Conservation (phyloP, 2,797 vertebrate species). For the Pseudochaenichthys georgianus region DNA sequence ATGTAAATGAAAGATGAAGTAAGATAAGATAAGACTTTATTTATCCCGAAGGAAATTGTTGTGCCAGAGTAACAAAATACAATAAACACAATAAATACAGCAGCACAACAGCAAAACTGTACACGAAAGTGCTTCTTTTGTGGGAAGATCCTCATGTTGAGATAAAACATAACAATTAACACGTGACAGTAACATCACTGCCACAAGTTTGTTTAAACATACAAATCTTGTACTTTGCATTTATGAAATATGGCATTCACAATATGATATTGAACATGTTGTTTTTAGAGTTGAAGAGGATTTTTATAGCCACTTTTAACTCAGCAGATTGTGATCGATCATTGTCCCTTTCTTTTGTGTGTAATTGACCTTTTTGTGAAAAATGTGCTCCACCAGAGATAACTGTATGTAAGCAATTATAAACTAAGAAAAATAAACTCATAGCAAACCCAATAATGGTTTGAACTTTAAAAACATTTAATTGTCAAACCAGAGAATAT, state of each 20-base stretch:
- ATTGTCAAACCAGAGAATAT: background rate
- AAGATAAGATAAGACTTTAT: too few relatives aligned
- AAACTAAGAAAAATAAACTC: too few relatives aligned
- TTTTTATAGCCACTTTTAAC: slow-evolving; percentile 1
- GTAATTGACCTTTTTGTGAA: slow-evolving; percentile 3
- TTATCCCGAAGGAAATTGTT: too few relatives aligned
- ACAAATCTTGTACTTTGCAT: background rate
- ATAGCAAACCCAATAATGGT: too few relatives aligned
- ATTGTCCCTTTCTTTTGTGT: background rate
- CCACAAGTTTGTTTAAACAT: too few relatives aligned
- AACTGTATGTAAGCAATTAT: background rate
- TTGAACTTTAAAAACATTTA: background rate
- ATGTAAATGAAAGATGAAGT: background rate
- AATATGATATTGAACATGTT: slow-evolving; percentile 7
- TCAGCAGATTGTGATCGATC: background rate
- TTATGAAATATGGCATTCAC: background rate
- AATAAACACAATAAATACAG: too few relatives aligned
- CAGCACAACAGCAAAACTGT: too few relatives aligned
- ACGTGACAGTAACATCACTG: background rate
- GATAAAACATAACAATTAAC: background rate
- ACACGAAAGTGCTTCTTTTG: background rate
- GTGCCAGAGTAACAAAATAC: too few relatives aligned
- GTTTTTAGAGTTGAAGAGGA: background rate
- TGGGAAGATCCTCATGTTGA: too few relatives aligned
- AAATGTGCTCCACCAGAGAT: slow-evolving; percentile 3